Evolutionary conservation across 2,888 invertebrate species (phyloP), one percentile per base, ranked within the genome.

Genomic region (Acrobasis suavella): DNA sequence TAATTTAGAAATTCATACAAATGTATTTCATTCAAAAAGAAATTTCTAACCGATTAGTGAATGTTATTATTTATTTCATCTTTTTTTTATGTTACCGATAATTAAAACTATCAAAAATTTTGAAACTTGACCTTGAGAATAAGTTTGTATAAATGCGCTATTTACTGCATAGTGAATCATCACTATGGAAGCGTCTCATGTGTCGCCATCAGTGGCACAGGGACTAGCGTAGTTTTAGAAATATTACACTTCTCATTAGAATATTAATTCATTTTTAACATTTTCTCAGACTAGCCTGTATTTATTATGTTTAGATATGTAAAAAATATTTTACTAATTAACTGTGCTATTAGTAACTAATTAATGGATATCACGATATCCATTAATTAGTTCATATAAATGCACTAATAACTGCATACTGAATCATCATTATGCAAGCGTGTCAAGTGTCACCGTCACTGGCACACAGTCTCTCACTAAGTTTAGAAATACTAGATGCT

Each of bases 131-230:
- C 5, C 46, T 2, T 14, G 55, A 58, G 63, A 55, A 76, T 79
- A 76, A 77, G 73, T 73, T 76, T 65, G 64, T 75, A 71, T 74
- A 77, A 79, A 77, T 75, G 75, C 70, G 71, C 73, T 81, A 80
- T 81, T 82, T 81, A 81, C 76, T 74, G 77, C 78, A 80, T 76
- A 80, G 77, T 80, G 77, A 83, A 80, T 85, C 77, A 80, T 81
- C 74, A 86, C 85, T 82, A 84, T 79, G 81, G 73, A 83, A 85
- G 72, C 70, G 76, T 87, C 84, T 86, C 85, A 85, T 85, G 84
- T 72, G 82, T 9, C 14, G 69, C 69, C 72, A 81, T 76, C 80
- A 72, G 68, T 67, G 70, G 74, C 79, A 80, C 74, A 72, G 74
- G 72, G 72, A 67, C 71, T 63, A 62, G 64, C 67, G 69, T 58